Base-by-base conservation (phyloP, 2,888 invertebrate species). In the Parnassius glacialis region DNA sequence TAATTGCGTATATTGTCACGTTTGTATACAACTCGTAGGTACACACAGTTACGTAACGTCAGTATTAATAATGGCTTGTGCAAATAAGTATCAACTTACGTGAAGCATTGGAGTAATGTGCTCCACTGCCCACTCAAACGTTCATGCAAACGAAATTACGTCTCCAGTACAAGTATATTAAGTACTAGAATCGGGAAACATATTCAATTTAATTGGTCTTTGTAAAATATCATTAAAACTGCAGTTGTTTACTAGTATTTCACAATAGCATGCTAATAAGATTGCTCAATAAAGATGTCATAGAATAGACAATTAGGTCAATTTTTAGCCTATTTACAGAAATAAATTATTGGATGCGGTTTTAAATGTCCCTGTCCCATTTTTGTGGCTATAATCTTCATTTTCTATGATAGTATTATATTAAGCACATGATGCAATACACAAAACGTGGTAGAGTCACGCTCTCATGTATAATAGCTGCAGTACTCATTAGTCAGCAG, bases 81-180 rank as follows among this genome's bases (percentile, higher is more conserved):
- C 51, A 44, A 52, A 56, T 55, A 44, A 61, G n/a, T 56, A 61
- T 52, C 56, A 52, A 52, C 16, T 61, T 52, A 56, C 52, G 56
- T 61, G 55, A 53, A 59, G 44, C n/a, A 48, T 61, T 61, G n/a
- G 51, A 61, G 25, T 56, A 20, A n/a, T 45, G 41, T 10, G 51
- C 57, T 10, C 11, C n/a, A 48, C 25, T 51, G 42, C 12, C 60
- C 25, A 13, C 34, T 55, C 12, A 13, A 9, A 53, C 16, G 41
- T 20, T 20, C 25, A 43, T 44, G 20, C 60, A 16, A 44, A 51
- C 25, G 13, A 44, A 44, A 60, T 48, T 48, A 7, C 43, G 50
- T 47, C 42, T 54, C 43, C 54, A 60, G 16, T 42, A 11, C 10
- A 16, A 48, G 13, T 5, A 42, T 10, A 25, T 58, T 54, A 54